Conservation (phyloP, 2,888 invertebrate genomes). For the Ichneumoninae sp. region DNA sequence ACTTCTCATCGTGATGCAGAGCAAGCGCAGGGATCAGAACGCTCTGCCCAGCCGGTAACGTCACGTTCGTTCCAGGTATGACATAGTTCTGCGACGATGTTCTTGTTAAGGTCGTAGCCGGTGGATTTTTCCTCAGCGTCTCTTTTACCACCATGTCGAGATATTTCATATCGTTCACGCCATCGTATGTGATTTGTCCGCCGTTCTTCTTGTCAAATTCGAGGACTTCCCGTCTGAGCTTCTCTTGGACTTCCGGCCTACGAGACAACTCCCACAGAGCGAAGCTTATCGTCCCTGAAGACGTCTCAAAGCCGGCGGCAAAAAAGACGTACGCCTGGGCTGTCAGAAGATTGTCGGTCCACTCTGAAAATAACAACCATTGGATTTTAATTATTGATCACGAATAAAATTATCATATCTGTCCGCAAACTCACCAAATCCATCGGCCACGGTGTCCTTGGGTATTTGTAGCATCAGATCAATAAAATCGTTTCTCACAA, state of each 20-base stretch:
- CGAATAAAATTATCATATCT: not conserved
- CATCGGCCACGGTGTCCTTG: constrained; percentile 68
- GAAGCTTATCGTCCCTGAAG: constrained; percentile 83
- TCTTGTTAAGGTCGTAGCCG: constrained; percentile 78
- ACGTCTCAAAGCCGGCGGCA: constrained; percentile 84
- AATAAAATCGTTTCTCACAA: constrained; percentile 83
- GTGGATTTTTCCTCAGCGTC: constrained; percentile 84
- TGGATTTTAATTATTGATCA: not conserved
- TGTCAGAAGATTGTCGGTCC: constrained; percentile 78
- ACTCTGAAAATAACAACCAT: constrained; percentile 69
- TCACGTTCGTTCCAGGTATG: constrained; percentile 57
- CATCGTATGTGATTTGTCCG: constrained; percentile 80
- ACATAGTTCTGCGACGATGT: constrained; percentile 71
- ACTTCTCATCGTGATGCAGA: constrained; percentile 59
- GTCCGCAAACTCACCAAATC: constrained; percentile 11
- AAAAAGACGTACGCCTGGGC: constrained; percentile 84
- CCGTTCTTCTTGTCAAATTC: constrained; percentile 72
- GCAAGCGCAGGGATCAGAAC: constrained; percentile 55
- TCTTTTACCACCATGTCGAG: constrained; percentile 82
- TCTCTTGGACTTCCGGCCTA: constrained; percentile 82
- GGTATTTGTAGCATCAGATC: constrained; percentile 81
- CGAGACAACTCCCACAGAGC: constrained; percentile 83
- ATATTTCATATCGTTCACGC: constrained; percentile 80
- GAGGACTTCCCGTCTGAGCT: constrained; percentile 80
- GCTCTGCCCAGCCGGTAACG: constrained; percentile 47